Evolutionary conservation across 1,140 invertebrate species (phyloP).

Genomic region (Philopotamus ludificatus): DNA sequence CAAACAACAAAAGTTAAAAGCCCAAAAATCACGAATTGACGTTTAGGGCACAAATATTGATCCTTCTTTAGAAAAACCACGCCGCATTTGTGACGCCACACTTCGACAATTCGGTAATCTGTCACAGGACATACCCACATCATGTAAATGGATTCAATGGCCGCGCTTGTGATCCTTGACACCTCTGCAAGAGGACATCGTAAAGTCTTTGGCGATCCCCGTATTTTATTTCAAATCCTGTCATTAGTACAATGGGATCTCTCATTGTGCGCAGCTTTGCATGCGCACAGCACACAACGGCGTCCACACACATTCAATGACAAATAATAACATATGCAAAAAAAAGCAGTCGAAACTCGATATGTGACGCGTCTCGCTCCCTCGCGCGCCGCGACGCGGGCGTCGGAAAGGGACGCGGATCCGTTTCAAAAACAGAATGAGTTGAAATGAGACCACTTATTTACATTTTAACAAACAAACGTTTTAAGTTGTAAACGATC

Average conservation of each 20-base stretch:
- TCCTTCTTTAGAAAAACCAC: too few relatives aligned
- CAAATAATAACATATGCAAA: not conserved
- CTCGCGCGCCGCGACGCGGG: not conserved
- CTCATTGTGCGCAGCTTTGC: not conserved
- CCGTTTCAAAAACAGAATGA: not conserved
- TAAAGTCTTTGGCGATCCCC: not conserved
- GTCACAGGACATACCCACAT: too few relatives aligned
- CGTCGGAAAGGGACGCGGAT: not conserved
- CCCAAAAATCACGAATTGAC: too few relatives aligned
- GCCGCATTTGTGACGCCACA: too few relatives aligned
- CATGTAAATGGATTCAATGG: too few relatives aligned
- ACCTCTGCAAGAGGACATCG: too few relatives aligned
- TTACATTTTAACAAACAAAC: conserved; percentile 37
- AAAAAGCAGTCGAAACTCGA: not conserved
- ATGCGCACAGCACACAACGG: not conserved
- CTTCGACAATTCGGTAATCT: too few relatives aligned
- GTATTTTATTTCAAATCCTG: not conserved
- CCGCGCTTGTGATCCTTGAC: too few relatives aligned
- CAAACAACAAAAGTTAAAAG: too few relatives aligned
- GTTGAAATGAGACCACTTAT: conserved; percentile 2
- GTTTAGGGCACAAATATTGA: too few relatives aligned
- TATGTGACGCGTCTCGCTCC: not conserved
- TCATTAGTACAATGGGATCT: not conserved
- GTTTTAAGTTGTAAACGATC: conserved; percentile 38
- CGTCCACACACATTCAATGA: not conserved